phyloP scores from a whole-genome alignment of 2,113 vertebrate genomes.

The Phainopepla nitens region DNA sequence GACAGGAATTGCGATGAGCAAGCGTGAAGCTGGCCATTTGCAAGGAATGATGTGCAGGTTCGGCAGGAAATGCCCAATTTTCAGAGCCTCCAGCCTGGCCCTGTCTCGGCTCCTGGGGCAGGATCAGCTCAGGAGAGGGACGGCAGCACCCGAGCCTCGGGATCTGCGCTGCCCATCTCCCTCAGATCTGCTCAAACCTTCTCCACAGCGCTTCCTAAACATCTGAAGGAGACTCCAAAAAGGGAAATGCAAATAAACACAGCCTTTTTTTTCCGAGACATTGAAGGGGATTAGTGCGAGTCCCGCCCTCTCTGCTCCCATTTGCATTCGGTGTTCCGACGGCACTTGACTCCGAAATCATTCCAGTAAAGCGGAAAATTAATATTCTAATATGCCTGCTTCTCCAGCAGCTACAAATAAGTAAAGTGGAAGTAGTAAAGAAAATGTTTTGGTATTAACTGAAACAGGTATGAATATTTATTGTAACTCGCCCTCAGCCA shows the following conservation, averaged over 20 bases:
- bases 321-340: conserved; percentile 65
- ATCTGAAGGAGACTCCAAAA: neutral
- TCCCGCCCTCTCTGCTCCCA: conserved; percentile 60
- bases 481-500: neutral
- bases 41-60: neutral
- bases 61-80: neutral
- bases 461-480: conserved; percentile 67
- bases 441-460: conserved; percentile 57
- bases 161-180: neutral
- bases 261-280: neutral
- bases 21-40: neutral
- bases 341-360: conserved; percentile 75
- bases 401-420: conserved; percentile 69
- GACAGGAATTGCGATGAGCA: neutral
- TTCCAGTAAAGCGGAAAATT: conserved; percentile 86
- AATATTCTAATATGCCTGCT: conserved; percentile 80
- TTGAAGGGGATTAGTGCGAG: conserved; percentile 62
- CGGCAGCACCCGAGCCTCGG: neutral
- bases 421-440: conserved; percentile 63
- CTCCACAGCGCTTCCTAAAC: neutral
- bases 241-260: conserved; percentile 53
- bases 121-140: neutral
- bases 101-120: neutral
- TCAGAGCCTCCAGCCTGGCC: neutral
- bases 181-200: neutral